phyloP scores from a whole-genome alignment of 2,113 vertebrate species.

The Pedetes capensis region DNA sequence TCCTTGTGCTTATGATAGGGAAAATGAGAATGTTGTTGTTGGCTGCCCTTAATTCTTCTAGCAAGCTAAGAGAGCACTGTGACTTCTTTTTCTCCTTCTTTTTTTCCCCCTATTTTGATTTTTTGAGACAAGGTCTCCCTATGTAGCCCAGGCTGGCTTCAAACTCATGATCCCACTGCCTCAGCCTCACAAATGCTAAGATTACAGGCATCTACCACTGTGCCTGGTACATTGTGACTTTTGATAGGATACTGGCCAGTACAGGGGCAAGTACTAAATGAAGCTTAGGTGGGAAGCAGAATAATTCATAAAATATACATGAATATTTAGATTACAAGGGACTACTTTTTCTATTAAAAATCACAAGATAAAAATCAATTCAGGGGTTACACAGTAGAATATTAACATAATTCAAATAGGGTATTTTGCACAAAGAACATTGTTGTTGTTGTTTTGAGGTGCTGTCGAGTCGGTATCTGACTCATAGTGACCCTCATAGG shows the following conservation, averaged over 20 bases:
- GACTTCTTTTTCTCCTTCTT: background rate
- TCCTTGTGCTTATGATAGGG: background rate
- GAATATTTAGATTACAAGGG: background rate
- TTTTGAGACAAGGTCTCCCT: background rate
- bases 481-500: too few relatives aligned
- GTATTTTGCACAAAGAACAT: background rate
- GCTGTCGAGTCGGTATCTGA: too few relatives aligned
- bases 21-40: background rate
- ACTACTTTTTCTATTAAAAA: conserved; percentile 1
- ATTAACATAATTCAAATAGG: background rate
- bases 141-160: background rate
- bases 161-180: background rate
- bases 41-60: background rate
- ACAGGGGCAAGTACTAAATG: background rate
- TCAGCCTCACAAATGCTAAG: background rate
- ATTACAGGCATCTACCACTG: background rate
- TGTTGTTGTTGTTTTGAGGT: too few relatives aligned
- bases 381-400: conserved; percentile 6
- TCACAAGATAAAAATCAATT: conserved; percentile 36
- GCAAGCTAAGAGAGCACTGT: background rate
- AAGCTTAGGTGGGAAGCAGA: background rate
- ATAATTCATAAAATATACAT: background rate
- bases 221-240: background rate
- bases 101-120: background rate
- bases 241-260: background rate